Evolutionary conservation across 2,888 invertebrate species (phyloP).

Genomic region (Lepidocyrtoides sp.): DNA sequence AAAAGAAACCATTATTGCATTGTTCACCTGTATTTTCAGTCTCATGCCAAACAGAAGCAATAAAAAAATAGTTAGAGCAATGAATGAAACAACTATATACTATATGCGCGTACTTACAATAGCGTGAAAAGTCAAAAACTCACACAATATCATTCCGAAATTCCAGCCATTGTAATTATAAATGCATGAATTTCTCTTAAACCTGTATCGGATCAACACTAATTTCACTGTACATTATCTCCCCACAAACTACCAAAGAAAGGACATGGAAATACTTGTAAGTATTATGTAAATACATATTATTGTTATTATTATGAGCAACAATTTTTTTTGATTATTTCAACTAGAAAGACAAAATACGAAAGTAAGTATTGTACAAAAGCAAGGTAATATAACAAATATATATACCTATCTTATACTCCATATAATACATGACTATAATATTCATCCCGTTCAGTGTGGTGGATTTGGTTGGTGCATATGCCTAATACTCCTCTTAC

Average conservation of each 20-base stretch:
- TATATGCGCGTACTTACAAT: neutral
- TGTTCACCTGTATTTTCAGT: slow-evolving; percentile 25
- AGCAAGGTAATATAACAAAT: neutral
- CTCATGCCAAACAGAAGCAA: neutral
- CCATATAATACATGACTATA: no score
- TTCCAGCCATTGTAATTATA: neutral
- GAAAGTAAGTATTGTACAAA: neutral
- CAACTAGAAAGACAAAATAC: slow-evolving; percentile 50
- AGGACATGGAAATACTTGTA: neutral
- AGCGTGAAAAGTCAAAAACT: neutral
- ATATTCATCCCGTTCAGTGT: no score
- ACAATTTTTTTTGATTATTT: slow-evolving; percentile 28
- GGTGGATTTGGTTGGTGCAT: no score
- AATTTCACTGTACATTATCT: slow-evolving; percentile 16
- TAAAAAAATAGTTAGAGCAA: neutral
- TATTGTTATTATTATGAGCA: slow-evolving; percentile 23
- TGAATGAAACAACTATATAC: neutral
- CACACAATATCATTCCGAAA: neutral
- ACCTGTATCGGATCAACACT: neutral
- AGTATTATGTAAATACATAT: neutral
- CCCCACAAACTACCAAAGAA: neutral
- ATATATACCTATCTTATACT: no score
- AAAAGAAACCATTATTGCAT: no score
- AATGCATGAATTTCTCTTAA: slow-evolving; percentile 14
- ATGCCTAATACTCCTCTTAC: neutral